These are phyloP conservation scores for Matsumurasca onukii DNA, from an alignment of 1,140 invertebrate species.

Conservation along the genomic window DNA sequence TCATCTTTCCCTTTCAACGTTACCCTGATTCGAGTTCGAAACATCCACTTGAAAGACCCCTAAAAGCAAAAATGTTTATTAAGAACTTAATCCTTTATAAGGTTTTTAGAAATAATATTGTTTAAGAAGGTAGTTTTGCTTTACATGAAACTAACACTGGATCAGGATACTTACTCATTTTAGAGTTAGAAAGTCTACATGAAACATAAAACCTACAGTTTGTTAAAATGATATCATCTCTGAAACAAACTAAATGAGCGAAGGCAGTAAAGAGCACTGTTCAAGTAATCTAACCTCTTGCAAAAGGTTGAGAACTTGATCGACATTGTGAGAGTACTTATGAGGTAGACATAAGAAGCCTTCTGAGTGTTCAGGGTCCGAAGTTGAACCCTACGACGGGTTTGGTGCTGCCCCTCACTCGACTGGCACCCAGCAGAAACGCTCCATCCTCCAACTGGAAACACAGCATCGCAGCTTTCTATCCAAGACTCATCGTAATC, in stretches of 20 bases:
- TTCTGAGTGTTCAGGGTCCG: constrained; percentile 91
- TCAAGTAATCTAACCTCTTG: constrained; percentile 4
- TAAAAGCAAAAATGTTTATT: constrained; percentile 47
- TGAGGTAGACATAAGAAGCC: constrained; percentile 89
- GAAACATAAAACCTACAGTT: too few species aligned
- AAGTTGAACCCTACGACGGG: constrained; percentile 97
- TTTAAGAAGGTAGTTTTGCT: neutral
- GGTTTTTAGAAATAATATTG: too few species aligned
- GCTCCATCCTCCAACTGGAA: constrained; percentile 98
- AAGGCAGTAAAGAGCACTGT: constrained; percentile 1
- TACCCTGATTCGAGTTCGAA: constrained; percentile 83
- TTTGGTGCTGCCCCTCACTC: constrained; percentile 71
- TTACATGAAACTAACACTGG: too few species aligned
- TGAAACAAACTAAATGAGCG: too few species aligned
- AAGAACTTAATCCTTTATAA: too few species aligned
- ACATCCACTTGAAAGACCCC: constrained; percentile 79
- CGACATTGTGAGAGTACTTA: constrained; percentile 64
- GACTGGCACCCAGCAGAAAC: constrained; percentile 90
- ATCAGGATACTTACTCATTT: too few species aligned
- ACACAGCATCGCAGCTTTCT: constrained; percentile 91
- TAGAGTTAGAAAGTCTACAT: too few species aligned
- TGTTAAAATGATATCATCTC: too few species aligned
- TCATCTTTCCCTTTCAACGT: constrained; percentile 68
- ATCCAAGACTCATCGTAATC: constrained; percentile 50
- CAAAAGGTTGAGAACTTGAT: constrained; percentile 27